These are phyloP conservation scores for Eulemur coronatus DNA, from an alignment of 2,797 vertebrate species.

Conservation along the genomic window DNA sequence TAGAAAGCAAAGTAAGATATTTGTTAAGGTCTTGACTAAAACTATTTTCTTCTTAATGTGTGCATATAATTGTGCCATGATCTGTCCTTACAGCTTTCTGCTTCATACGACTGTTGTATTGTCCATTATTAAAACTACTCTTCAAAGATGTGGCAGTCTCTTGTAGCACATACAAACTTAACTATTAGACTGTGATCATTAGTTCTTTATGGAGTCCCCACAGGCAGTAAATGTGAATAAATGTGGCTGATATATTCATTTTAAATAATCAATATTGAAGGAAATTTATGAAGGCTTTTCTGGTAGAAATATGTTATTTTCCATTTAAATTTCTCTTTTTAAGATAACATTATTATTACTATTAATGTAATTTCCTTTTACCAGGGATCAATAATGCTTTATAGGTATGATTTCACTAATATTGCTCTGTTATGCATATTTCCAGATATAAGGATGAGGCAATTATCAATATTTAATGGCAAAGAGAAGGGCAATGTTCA, in stretches of 20 bases:
- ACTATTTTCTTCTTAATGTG: neutral
- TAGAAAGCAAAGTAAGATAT: neutral
- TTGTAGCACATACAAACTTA: neutral
- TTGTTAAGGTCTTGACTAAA: neutral
- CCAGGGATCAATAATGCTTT: neutral
- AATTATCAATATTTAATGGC: constrained; percentile 37
- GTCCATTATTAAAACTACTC: neutral
- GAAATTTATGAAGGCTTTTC: neutral
- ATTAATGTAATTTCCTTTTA: neutral
- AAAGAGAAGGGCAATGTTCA: neutral
- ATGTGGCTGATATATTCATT: neutral
- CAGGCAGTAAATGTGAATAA: neutral
- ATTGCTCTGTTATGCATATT: constrained; percentile 20
- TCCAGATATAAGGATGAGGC: neutral
- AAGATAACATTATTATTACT: neutral
- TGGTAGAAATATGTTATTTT: neutral
- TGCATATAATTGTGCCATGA: neutral
- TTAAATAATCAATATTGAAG: constrained; percentile 15
- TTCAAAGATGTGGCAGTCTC: neutral
- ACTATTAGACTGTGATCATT: neutral
- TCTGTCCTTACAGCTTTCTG: neutral
- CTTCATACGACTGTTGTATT: neutral
- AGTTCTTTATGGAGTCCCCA: neutral
- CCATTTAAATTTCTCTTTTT: neutral
- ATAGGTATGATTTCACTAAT: constrained; percentile 1